Base-by-base conservation (phyloP, 1,140 invertebrate genomes). In the Cydia pomonella region DNA sequence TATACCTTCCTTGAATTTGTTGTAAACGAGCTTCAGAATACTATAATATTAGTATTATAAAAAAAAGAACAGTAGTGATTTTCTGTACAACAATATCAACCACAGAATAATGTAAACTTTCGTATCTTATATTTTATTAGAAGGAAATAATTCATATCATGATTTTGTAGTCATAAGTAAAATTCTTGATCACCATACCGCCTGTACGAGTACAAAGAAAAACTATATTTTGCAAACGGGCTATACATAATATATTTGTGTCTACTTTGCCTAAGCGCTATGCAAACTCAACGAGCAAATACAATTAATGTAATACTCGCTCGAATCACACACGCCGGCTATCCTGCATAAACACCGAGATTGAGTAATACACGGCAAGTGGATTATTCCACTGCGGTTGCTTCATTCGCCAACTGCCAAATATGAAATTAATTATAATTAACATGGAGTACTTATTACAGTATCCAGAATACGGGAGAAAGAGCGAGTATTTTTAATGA, bases 271-370 rank as follows among this genome's bases (percentile, higher is more conserved):
- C 25, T 63, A 6, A 63, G 62, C 7, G 5, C 62, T 29, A 25
- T 13, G 6, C 63, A 29, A 66, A 66, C 27, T 25, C 63, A 29
- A 66, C 16, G 5, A 29, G 63, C 63, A 66, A 66, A 66, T 66
- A 66, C 63, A 12, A 66, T 66, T 66, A 29, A 66, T 66, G 63
- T 66, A 29, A 66, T 66, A 27, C 63, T 53, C 16, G 23, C 63
- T 12, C 62, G 25, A 66, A 29, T 29, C 63, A 29, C 25, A 29
- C 25, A 29, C 23, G 7, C 16, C 29, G 63, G 27, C 25, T 23
- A 21, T 21, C 63, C 63, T 66, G 63, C 63, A 66, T 29, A 66
- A 66, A 66, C 63, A 66, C 23, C 25, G 63, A 66, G 25, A 66
- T 66, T 66, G 63, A 66, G 23, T 64, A 25, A 27, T 29, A 66